phyloP scores from a whole-genome alignment of 2,797 vertebrate genomes.

The Choloepus didactylus region DNA sequence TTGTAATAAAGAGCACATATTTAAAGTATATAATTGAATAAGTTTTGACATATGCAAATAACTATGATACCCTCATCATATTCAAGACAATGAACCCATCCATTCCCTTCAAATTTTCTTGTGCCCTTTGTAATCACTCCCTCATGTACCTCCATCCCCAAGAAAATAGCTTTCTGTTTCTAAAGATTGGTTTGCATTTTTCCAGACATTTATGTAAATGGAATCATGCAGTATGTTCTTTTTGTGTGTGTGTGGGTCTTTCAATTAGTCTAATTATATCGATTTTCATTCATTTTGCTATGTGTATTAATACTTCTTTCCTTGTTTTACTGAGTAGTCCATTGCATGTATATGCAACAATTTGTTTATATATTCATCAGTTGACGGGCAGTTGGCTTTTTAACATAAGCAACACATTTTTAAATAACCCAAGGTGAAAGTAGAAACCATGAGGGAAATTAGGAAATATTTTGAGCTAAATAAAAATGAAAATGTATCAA shows the following conservation, averaged over 20 bases:
- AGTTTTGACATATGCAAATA: neutral
- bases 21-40: neutral
- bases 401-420: neutral
- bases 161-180: neutral
- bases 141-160: neutral
- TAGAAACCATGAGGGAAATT: neutral
- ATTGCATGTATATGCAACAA: neutral
- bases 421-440: neutral
- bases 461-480: neutral
- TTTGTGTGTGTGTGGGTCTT: neutral
- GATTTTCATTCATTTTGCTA: neutral
- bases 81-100: neutral
- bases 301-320: neutral
- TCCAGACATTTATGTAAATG: neutral
- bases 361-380: neutral
- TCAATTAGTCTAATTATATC: neutral
- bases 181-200: neutral
- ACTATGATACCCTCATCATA: neutral
- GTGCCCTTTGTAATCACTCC: neutral
- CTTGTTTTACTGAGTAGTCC: neutral
- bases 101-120: neutral
- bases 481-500: neutral
- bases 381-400: neutral
- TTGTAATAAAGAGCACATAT: neutral
- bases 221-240: neutral